These are phyloP conservation scores for Cerceris rybyensis DNA, from an alignment of 2,888 invertebrate species.

Conservation along the genomic window DNA sequence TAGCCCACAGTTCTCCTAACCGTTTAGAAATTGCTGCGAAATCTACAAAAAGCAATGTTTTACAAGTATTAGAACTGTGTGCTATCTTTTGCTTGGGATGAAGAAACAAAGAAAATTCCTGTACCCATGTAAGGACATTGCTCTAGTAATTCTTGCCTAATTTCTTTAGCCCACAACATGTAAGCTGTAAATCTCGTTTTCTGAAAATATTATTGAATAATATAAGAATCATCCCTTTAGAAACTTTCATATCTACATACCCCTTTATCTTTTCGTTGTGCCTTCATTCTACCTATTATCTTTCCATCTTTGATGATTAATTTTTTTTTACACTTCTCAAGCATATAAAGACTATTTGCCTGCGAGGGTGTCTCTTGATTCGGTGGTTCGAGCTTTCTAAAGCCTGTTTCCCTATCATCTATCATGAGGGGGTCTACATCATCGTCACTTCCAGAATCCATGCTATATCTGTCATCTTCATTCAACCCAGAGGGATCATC, in stretches of 20 bases:
- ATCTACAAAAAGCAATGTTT: conserved; percentile 82
- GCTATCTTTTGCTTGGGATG: conserved; percentile 1
- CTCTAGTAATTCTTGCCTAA: conserved; percentile 88
- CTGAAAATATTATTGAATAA: conserved; percentile 73
- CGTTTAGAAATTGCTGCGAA: conserved; percentile 92
- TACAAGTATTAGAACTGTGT: conserved; percentile 38
- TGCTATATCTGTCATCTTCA: conserved; percentile 75
- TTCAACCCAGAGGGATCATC: conserved; percentile 75
- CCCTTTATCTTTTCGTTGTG: conserved; percentile 91
- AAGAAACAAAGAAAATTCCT: conserved; percentile 39
- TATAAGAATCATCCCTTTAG: conserved; percentile 37
- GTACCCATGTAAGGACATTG: conserved; percentile 89
- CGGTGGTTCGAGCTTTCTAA: conserved; percentile 83
- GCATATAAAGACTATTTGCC: conserved; percentile 88
- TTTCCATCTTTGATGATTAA: conserved; percentile 86
- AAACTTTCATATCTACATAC: conserved; percentile 75
- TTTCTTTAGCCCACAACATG: conserved; percentile 94
- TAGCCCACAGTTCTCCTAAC: conserved; percentile 94
- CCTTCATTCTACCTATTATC: conserved; percentile 88
- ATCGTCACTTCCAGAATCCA: conserved; percentile 78
- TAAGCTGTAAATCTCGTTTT: conserved; percentile 93
- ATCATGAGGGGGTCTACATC: conserved; percentile 80
- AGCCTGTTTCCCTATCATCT: conserved; percentile 82
- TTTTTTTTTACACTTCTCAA: conserved; percentile 90
- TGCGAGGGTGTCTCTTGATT: conserved; percentile 81